Percentiles rank a stretch among this genome's conserved stretches.
phyloP scores from a whole-genome alignment of 2,113 vertebrate genomes.

The Notarius quadriscutis region DNA sequence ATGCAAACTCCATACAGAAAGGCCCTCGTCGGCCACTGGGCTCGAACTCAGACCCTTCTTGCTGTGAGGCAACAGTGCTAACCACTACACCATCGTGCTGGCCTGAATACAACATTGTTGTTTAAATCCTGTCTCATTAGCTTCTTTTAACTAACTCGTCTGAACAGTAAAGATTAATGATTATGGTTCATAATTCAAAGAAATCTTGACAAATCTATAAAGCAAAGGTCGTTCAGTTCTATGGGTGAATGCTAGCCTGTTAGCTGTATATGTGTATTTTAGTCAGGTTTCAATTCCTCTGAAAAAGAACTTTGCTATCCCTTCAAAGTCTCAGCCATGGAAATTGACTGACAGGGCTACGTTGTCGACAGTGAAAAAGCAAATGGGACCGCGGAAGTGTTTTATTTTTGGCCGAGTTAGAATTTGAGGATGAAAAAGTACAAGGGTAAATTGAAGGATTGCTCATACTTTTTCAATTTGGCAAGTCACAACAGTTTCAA shows the following conservation, averaged over 20 bases:
- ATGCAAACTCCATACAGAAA: too few species aligned
- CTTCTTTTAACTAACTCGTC: not conserved
- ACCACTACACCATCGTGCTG: too few species aligned
- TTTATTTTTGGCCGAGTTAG: not conserved
- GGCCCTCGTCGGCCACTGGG: too few species aligned
- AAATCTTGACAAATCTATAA: not conserved
- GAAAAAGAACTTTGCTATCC: not conserved
- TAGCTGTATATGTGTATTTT: not conserved
- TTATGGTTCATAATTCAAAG: not conserved
- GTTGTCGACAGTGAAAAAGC: not conserved
- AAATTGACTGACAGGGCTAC: conserved; percentile 2
- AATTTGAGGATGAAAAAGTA: not conserved
- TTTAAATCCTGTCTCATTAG: not conserved
- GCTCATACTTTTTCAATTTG: not conserved
- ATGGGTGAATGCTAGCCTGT: not conserved
- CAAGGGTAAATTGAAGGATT: not conserved
- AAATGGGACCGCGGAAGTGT: not conserved
- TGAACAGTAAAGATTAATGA: not conserved
- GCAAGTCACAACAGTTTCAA: not conserved
- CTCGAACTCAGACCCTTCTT: too few species aligned
- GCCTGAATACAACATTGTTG: not conserved
- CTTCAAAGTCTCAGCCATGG: not conserved
- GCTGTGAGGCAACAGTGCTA: too few species aligned
- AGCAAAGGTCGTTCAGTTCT: not conserved
- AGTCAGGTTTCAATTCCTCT: not conserved